Evolutionary conservation across 2,888 invertebrate species (phyloP).

Genomic region (Diarsia rubi): DNA sequence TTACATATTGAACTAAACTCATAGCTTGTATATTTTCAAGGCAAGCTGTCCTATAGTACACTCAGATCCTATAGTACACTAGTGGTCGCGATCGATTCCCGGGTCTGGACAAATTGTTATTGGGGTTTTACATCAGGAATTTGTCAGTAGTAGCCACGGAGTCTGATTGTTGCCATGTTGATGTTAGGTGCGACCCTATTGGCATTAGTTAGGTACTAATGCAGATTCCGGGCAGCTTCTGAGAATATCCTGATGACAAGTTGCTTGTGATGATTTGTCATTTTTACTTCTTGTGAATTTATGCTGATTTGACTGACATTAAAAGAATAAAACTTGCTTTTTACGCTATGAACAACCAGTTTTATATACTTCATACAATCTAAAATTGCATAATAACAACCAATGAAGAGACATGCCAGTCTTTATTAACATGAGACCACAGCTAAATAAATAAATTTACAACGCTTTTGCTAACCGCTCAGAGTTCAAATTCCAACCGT

Average conservation of each 20-base stretch:
- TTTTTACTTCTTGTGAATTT: background rate
- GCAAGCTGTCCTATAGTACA: too few relatives aligned
- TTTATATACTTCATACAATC: background rate
- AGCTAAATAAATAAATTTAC: background rate
- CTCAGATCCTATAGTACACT: too few relatives aligned
- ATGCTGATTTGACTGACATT: too few relatives aligned
- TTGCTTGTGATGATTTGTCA: background rate
- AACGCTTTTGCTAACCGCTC: background rate
- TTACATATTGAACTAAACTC: background rate
- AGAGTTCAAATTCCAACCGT: background rate
- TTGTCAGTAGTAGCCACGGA: too few relatives aligned
- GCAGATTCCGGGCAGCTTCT: background rate
- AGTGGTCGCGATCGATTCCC: too few relatives aligned
- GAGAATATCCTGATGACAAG: background rate
- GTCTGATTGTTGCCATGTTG: too few relatives aligned
- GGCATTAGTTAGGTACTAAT: background rate
- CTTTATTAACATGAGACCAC: background rate
- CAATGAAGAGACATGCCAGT: constrained; percentile 3
- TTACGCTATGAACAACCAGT: background rate
- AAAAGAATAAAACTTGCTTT: too few relatives aligned
- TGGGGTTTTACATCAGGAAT: too few relatives aligned
- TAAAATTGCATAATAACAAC: background rate
- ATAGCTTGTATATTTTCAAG: too few relatives aligned
- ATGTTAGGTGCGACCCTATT: background rate
- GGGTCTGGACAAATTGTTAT: too few relatives aligned